These are phyloP conservation scores for Anarhynchus alexandrinus DNA, from an alignment of 2,113 vertebrate species.

Conservation along the genomic window DNA sequence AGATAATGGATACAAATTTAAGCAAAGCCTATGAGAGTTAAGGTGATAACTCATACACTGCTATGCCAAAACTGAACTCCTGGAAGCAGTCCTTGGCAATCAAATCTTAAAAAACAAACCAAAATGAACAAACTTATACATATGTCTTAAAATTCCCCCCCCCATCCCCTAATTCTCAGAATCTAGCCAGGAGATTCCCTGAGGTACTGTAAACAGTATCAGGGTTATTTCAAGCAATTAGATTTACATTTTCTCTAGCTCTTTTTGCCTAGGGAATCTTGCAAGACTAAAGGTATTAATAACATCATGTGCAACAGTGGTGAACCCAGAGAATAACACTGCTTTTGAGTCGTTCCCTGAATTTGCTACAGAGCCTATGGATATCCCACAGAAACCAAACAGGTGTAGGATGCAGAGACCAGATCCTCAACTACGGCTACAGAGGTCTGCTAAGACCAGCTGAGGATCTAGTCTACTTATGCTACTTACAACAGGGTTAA, in stretches of 20 bases:
- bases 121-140: background rate
- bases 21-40: background rate
- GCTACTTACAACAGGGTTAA: background rate
- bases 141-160: background rate
- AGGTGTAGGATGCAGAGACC: background rate
- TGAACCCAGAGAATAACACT: background rate
- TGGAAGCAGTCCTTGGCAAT: background rate
- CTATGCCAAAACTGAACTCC: background rate
- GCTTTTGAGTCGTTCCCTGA: background rate
- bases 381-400: background rate
- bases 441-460: background rate
- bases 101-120: background rate
- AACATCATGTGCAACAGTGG: background rate
- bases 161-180: background rate
- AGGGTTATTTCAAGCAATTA: background rate
- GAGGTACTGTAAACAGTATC: background rate
- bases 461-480: background rate
- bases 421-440: background rate
- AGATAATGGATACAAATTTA: background rate
- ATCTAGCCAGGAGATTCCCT: background rate
- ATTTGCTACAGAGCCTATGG: background rate
- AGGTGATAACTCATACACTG: background rate
- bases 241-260: background rate
- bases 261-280: background rate
- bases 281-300: background rate